A percentile compares a stretch with the other conserved stretches of the same genome.
Conservation (phyloP, 2,797 vertebrate genomes). For the Eleutherodactylus coqui region DNA sequence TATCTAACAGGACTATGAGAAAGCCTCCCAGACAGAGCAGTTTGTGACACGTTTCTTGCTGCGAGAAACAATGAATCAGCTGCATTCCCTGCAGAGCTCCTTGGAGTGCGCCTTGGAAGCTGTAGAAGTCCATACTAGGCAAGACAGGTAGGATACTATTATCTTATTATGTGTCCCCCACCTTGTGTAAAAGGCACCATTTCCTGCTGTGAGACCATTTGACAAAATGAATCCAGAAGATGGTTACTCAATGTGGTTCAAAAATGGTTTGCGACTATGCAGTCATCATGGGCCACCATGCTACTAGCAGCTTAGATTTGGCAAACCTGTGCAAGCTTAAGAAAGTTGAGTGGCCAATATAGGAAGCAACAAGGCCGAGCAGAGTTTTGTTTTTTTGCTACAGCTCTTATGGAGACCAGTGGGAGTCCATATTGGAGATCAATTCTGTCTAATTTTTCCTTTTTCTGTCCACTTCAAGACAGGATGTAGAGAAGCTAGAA, state of each 20-base stretch:
- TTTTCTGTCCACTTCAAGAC: conserved; percentile 8
- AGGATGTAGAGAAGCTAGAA: conserved; percentile 75
- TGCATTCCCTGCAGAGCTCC: conserved; percentile 78
- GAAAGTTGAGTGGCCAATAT: neutral
- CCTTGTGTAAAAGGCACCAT: neutral
- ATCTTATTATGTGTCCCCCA: neutral
- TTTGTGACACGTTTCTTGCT: conserved; percentile 81
- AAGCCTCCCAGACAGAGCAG: conserved; percentile 78
- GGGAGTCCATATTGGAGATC: too few relatives aligned
- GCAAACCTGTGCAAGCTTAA: neutral
- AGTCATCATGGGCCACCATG: neutral
- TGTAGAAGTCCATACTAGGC: conserved; percentile 74
- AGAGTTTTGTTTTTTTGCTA: neutral
- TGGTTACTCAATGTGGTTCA: neutral
- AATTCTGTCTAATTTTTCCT: neutral
- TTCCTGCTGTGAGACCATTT: neutral
- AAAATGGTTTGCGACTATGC: neutral
- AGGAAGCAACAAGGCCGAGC: neutral
- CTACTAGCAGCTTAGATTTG: neutral
- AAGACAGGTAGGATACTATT: conserved; percentile 66
- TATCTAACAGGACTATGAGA: conserved; percentile 74
- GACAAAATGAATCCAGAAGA: neutral
- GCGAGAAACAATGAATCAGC: conserved; percentile 78
- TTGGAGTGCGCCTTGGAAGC: conserved; percentile 78
- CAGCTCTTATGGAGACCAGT: neutral